A percentile compares a stretch with the other conserved stretches of the same genome.
Evolutionary conservation across 2,888 invertebrate genomes (phyloP).

Genomic region (Oscheius myriophilus): DNA sequence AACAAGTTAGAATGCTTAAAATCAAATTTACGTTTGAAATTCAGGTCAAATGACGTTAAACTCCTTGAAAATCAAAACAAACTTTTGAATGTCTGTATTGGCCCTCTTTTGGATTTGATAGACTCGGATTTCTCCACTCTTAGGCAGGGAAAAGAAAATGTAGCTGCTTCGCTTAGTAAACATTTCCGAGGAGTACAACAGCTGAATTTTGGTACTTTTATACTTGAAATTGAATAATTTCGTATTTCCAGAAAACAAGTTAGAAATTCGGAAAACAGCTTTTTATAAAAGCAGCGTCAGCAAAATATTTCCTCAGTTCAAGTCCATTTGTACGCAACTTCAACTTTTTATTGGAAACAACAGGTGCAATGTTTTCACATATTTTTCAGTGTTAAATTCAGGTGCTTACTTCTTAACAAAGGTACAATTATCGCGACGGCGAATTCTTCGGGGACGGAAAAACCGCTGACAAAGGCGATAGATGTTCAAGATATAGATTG

Average conservation of each 20-base stretch:
- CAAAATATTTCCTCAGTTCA: slow-evolving; percentile 20
- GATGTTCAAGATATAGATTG: slow-evolving; percentile 15
- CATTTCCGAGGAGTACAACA: slow-evolving; percentile 1
- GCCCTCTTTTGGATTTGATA: slow-evolving; percentile 11
- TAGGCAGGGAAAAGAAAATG: slow-evolving; percentile 11
- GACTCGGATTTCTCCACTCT: slow-evolving; percentile 16
- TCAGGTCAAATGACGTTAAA: slow-evolving; percentile 1
- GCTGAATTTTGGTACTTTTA: not conserved
- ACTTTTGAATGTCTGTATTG: slow-evolving; percentile 3
- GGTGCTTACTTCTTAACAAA: slow-evolving; percentile 21
- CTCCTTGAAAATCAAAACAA: not conserved
- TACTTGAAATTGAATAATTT: not conserved
- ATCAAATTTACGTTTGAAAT: not conserved
- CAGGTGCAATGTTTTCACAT: slow-evolving; percentile 1
- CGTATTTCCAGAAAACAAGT: not conserved
- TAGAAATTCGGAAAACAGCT: slow-evolving; percentile 7
- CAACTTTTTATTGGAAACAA: slow-evolving; percentile 25
- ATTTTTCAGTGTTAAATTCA: slow-evolving; percentile 2
- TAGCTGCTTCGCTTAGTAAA: not conserved
- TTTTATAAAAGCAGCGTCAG: not conserved
- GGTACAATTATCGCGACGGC: slow-evolving; percentile 6
- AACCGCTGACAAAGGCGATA: slow-evolving; percentile 4
- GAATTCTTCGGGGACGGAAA: slow-evolving; percentile 15
- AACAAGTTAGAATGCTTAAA: not conserved
- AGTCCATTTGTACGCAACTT: slow-evolving; percentile 23